Evolutionary conservation across 2,797 vertebrate species (phyloP), one percentile per base, ranked within the genome.

Genomic region (Xyrichtys novacula): DNA sequence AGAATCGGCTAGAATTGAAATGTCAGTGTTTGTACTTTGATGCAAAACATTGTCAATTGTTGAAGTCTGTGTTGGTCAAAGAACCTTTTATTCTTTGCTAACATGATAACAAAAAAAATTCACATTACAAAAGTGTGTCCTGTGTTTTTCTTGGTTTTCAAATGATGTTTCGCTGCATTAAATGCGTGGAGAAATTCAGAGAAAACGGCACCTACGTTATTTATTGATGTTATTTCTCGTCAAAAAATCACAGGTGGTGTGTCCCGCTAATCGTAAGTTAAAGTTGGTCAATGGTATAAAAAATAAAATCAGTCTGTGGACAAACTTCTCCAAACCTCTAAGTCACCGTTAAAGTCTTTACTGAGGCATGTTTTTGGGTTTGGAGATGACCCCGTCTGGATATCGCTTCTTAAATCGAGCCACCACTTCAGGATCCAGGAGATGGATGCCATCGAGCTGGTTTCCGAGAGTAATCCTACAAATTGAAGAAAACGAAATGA

Each of bases 381-480:
- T 97, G 76, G 95, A 95, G 85, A 98, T 97, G 75, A 97, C 94
- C 14, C 97, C 96, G 19, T 97, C 96, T 1, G 97, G 96, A 79
- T 98, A 97, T 2, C 94, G 92, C 74, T 96, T 94, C 91, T 97
- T 97, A 79, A 98, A 98, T 23, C 95, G 94, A 26, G 94, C 94
- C 52, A 98, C 96, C 1, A 98, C 96, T 10, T 98, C 97, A 0
- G 96, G 96, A 74, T 98, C 96, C 85, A 98, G 71, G 32, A 98
- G 91, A 58, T 98, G 96, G 74, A 98, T 98, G 5, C 96, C 96
- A 22, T 98, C 96, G 25, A 98, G 84, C 86, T 98, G 96, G 85
- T 98, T 98, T 65, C 96, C 96, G 3, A 98, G 92, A 1, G 96
- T 97, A 61, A 98, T 88, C 96, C 96, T 97, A 32, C 10, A 47